These are phyloP conservation scores for Rhabdomys dilectus DNA, from an alignment of 2,113 vertebrate species.

Conservation along the genomic window DNA sequence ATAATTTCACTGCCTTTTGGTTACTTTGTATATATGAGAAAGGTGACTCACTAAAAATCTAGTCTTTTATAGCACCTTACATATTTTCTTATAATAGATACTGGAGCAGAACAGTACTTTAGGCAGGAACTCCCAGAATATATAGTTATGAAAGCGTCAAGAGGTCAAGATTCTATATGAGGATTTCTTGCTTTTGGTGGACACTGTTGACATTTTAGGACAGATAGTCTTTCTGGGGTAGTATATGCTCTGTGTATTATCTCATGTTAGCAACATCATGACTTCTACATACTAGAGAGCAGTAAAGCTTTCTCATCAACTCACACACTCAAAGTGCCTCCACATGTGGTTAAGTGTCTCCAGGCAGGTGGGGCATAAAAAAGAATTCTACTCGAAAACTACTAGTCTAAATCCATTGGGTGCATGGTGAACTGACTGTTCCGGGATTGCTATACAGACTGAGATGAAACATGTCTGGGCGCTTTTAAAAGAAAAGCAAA, in stretches of 20 bases:
- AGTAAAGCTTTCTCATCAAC: neutral
- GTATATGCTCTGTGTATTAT: neutral
- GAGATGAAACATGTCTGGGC: neutral
- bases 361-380: neutral
- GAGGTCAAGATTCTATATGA: neutral
- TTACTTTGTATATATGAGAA: constrained; percentile 8
- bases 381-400: neutral
- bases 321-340: neutral
- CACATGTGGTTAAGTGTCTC: neutral
- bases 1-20: neutral
- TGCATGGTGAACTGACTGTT: neutral
- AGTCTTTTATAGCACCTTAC: neutral
- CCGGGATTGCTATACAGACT: neutral
- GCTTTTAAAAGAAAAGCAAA: constrained; percentile 41
- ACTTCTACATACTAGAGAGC: neutral
- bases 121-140: constrained; percentile 10
- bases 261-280: neutral
- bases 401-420: neutral
- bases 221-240: neutral
- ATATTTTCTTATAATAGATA: constrained; percentile 24
- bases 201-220: neutral
- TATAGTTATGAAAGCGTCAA: neutral
- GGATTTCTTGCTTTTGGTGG: neutral
- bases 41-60: neutral
- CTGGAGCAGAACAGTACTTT: constrained; percentile 4